These are phyloP conservation scores for Recurvirostra avosetta DNA, from an alignment of 2,113 vertebrate genomes.

Conservation along the genomic window DNA sequence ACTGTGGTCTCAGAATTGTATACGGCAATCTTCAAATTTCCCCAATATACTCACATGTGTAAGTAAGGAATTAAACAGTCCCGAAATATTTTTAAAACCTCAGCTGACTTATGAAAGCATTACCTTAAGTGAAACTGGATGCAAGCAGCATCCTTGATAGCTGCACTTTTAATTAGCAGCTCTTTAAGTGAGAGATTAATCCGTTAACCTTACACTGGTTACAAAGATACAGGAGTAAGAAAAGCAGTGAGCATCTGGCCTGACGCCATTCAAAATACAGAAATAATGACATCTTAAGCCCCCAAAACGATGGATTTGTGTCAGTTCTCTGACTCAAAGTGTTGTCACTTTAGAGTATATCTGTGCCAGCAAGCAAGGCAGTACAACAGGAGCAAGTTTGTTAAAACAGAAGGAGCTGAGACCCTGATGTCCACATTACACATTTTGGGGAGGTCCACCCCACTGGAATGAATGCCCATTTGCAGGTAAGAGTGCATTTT, in stretches of 20 bases:
- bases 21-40: background rate
- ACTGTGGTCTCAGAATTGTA: background rate
- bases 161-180: background rate
- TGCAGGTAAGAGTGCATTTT: background rate
- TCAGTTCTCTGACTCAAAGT: background rate
- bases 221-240: background rate
- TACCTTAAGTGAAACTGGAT: background rate
- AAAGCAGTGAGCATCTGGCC: background rate
- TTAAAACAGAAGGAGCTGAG: background rate
- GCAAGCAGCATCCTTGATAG: background rate
- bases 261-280: background rate
- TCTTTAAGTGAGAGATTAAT: background rate
- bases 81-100: background rate
- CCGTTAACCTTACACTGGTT: background rate
- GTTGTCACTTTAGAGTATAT: background rate
- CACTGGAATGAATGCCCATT: background rate
- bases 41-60: background rate
- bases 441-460: accelerated
- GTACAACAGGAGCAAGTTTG: background rate
- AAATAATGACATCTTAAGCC: background rate
- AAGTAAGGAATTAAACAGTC: background rate
- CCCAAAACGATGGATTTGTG: background rate
- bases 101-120: background rate
- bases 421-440: background rate
- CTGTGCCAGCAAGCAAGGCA: background rate